phyloP scores from a whole-genome alignment of 2,797 vertebrate genomes.

The Meda fulgida region DNA sequence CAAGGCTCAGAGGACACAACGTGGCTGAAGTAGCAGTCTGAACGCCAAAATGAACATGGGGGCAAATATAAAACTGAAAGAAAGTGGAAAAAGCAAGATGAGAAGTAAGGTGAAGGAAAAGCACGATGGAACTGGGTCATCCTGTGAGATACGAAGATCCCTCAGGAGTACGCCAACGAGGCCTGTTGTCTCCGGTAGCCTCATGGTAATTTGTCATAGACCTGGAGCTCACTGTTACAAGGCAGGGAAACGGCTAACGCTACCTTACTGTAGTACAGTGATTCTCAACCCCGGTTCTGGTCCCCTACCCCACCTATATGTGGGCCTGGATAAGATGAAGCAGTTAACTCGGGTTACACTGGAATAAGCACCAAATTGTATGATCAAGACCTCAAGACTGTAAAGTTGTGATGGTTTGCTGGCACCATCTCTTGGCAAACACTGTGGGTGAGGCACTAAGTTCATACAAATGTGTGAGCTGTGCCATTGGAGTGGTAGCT shows the following conservation, averaged over 20 bases:
- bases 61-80: not conserved
- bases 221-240: slow-evolving; percentile 60
- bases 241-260: slow-evolving; percentile 5
- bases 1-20: slow-evolving; percentile 15
- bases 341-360: not conserved
- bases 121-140: slow-evolving; percentile 80
- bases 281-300: not conserved
- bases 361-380: not conserved
- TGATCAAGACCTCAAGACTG: not conserved
- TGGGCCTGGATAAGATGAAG: not conserved
- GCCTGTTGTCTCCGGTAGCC: slow-evolving; percentile 70
- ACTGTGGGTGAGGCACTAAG: not conserved
- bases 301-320: not conserved
- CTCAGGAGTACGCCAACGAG: slow-evolving; percentile 67
- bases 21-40: slow-evolving; percentile 5
- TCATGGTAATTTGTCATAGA: slow-evolving; percentile 76
- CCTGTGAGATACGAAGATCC: slow-evolving; percentile 74
- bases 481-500: not conserved
- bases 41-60: not conserved
- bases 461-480: not conserved
- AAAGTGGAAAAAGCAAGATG: not conserved
- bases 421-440: not conserved
- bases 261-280: not conserved
- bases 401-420: not conserved
- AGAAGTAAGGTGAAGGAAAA: slow-evolving; percentile 64